These are phyloP conservation scores for Barnardius zonarius DNA, from an alignment of 2,113 vertebrate species.

Conservation along the genomic window DNA sequence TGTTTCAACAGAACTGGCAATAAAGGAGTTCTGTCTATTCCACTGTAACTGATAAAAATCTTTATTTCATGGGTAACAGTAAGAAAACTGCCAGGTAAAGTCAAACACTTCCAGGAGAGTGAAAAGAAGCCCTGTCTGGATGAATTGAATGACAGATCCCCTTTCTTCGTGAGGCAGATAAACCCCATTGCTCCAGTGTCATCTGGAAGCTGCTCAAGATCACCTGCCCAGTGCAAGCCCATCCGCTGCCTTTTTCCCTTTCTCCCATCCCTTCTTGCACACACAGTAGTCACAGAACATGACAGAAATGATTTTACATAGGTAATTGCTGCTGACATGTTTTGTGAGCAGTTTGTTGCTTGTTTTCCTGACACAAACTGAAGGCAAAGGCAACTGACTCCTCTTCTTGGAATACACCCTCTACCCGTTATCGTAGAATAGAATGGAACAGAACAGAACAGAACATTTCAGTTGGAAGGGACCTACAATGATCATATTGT, in stretches of 20 bases:
- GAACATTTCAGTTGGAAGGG: not conserved
- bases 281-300: not conserved
- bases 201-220: constrained; percentile 4
- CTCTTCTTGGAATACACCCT: not conserved
- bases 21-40: not conserved
- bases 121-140: constrained; percentile 15
- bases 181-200: not conserved
- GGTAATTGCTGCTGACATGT: not conserved
- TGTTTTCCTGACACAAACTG: not conserved
- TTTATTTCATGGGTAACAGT: not conserved
- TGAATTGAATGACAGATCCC: constrained; percentile 26
- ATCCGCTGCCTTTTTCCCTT: not conserved
- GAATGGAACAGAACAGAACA: not conserved
- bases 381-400: not conserved
- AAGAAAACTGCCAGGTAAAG: not conserved
- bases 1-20: constrained; percentile 5
- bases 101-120: constrained; percentile 33
- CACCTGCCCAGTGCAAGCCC: not conserved
- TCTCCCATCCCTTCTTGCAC: not conserved
- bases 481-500: not conserved
- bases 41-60: not conserved
- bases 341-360: not conserved
- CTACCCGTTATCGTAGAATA: not conserved
- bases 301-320: not conserved
- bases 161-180: constrained; percentile 20